These are phyloP conservation scores for Ostrea edulis DNA, from an alignment of 1,140 invertebrate species.

Conservation along the genomic window DNA sequence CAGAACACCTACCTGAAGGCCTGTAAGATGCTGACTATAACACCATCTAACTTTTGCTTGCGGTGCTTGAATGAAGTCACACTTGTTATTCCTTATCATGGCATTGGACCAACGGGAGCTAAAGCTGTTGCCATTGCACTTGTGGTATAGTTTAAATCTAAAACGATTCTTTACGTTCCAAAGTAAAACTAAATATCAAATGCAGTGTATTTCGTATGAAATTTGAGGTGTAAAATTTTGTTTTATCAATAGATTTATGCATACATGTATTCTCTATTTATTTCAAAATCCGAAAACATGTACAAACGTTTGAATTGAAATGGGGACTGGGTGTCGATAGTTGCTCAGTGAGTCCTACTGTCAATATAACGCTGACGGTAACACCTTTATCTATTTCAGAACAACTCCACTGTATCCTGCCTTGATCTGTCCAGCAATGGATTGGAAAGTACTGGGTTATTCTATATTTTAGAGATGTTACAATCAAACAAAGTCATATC, in stretches of 20 bases:
- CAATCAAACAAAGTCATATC: slow-evolving; percentile 59
- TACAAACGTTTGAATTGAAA: too few relatives aligned
- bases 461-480: slow-evolving; percentile 63
- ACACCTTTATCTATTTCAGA: slow-evolving; percentile 44
- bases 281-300: too few relatives aligned
- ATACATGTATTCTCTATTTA: too few relatives aligned
- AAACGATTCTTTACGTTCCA: not conserved
- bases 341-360: too few relatives aligned
- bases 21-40: slow-evolving; percentile 41
- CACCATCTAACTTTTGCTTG: slow-evolving; percentile 53
- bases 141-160: slow-evolving; percentile 57
- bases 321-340: too few relatives aligned
- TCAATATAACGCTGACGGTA: too few relatives aligned
- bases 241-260: too few relatives aligned
- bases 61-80: slow-evolving; percentile 39
- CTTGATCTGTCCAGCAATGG: slow-evolving; percentile 62
- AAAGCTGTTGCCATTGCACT: slow-evolving; percentile 66
- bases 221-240: too few relatives aligned
- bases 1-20: slow-evolving; percentile 49
- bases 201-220: too few relatives aligned
- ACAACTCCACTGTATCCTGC: slow-evolving; percentile 49
- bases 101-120: slow-evolving; percentile 54
- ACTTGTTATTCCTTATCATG: slow-evolving; percentile 49
- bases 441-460: slow-evolving; percentile 57
- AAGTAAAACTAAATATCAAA: not conserved